A percentile compares a stretch with the other conserved stretches of the same genome.
phyloP scores from a whole-genome alignment of 2,113 vertebrate species.

The Syngnathoides biaculeatus region DNA sequence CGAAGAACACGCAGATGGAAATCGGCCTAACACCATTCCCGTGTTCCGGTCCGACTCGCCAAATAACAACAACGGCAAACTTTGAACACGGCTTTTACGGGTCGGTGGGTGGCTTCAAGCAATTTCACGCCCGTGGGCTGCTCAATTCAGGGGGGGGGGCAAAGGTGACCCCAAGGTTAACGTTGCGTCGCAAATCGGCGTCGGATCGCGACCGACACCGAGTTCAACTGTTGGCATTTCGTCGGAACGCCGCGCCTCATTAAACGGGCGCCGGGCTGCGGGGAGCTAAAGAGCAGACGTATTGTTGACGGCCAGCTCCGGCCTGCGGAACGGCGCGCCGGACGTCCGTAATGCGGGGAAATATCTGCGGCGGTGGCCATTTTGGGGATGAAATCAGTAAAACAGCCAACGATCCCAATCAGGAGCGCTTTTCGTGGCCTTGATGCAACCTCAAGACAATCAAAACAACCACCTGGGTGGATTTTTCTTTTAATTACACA shows the following conservation, averaged over 20 bases:
- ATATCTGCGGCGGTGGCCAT: slow-evolving; percentile 35
- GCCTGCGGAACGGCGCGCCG: slow-evolving; percentile 22
- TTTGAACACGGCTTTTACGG: slow-evolving; percentile 6
- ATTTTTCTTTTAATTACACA: background rate
- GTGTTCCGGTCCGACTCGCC: background rate
- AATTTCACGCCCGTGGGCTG: slow-evolving; percentile 67
- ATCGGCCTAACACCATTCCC: background rate
- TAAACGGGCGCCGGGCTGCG: background rate
- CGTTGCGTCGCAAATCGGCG: slow-evolving; percentile 32
- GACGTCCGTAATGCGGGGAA: slow-evolving; percentile 59
- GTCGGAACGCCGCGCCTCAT: background rate
- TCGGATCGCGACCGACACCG: slow-evolving; percentile 10
- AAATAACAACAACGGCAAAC: slow-evolving; percentile 5
- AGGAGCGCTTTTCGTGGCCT: background rate
- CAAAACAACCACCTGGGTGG: background rate
- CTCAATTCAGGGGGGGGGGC: slow-evolving; percentile 26
- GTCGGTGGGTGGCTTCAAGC: slow-evolving; percentile 17
- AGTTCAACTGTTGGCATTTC: slow-evolving; percentile 10
- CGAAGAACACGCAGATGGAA: background rate
- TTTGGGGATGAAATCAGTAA: slow-evolving; percentile 21
- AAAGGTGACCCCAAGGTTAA: slow-evolving; percentile 64
- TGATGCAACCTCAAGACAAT: slow-evolving; percentile 1
- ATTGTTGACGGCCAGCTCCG: slow-evolving; percentile 7
- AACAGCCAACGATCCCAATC: background rate
- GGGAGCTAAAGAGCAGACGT: background rate